Conservation (phyloP, 2,113 vertebrate species). For the Phocoena sinus region DNA sequence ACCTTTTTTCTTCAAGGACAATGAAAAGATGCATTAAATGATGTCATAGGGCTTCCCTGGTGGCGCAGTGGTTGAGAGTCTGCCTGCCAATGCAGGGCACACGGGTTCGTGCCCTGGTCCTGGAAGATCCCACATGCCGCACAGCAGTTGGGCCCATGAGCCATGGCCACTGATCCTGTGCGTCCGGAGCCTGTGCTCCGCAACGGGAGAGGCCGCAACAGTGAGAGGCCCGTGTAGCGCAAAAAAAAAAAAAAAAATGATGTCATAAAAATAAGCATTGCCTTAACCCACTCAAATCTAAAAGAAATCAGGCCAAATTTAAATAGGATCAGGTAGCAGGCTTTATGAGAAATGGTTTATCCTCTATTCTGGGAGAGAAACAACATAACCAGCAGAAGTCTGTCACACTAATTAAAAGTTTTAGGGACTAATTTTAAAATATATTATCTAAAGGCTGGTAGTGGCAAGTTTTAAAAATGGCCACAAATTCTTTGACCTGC, state of each 20-base stretch:
- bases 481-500: background rate
- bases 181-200: too few species aligned
- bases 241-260: background rate
- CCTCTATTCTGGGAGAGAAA: conserved; percentile 5
- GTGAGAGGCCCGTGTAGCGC: too few species aligned
- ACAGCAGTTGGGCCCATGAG: too few species aligned
- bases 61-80: too few species aligned
- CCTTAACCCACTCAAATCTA: background rate
- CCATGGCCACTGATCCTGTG: too few species aligned
- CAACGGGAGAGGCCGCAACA: too few species aligned
- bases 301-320: background rate
- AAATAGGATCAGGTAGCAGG: background rate
- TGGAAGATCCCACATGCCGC: too few species aligned
- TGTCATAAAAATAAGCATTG: background rate
- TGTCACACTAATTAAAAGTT: background rate
- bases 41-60: too few species aligned
- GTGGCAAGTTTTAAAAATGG: background rate
- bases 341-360: background rate
- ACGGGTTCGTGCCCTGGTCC: too few species aligned
- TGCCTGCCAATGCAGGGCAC: too few species aligned
- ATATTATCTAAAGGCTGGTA: background rate
- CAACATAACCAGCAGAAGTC: background rate
- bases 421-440: background rate
- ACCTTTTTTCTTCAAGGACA: background rate
- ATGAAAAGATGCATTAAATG: background rate